Evolutionary conservation across 2,888 invertebrate species (phyloP).

Genomic region (Anthrax anthrax): DNA sequence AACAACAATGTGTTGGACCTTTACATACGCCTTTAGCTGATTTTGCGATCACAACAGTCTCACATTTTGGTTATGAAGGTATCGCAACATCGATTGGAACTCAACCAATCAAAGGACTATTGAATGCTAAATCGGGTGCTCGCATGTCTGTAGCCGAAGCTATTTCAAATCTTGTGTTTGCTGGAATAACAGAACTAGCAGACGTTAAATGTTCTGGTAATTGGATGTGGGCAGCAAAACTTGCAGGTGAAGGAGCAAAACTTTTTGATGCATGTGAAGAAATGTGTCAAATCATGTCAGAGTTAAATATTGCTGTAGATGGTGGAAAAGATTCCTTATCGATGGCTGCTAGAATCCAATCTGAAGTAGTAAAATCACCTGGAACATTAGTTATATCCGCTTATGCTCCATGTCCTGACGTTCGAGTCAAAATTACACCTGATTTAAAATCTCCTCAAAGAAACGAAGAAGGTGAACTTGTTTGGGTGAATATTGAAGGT

Average conservation of each 20-base stretch:
- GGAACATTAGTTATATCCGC: slow-evolving; percentile 92
- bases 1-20: slow-evolving; percentile 97
- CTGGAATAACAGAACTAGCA: slow-evolving; percentile 46
- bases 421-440: slow-evolving; percentile 76
- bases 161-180: slow-evolving; percentile 77
- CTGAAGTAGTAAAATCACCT: slow-evolving; percentile 56
- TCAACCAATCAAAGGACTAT: slow-evolving; percentile 85
- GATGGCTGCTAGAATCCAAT: slow-evolving; percentile 81
- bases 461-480: slow-evolving; percentile 46
- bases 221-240: slow-evolving; percentile 99
- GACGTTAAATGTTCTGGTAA: slow-evolving; percentile 99
- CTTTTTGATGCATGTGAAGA: slow-evolving; percentile 77
- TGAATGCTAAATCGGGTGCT: slow-evolving; percentile 75
- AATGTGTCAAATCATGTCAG: slow-evolving; percentile 71
- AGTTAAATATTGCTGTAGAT: slow-evolving; percentile 77
- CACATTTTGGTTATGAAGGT: slow-evolving; percentile 69
- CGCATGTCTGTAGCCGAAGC: slow-evolving; percentile 91
- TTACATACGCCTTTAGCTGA: slow-evolving; percentile 92
- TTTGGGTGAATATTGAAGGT: slow-evolving; percentile 69
- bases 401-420: slow-evolving; percentile 89
- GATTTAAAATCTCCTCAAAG: slow-evolving; percentile 59
- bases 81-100: slow-evolving; percentile 93
- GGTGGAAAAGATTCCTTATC: slow-evolving; percentile 96
- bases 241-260: slow-evolving; percentile 80
- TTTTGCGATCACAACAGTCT: slow-evolving; percentile 78